These are phyloP conservation scores for Diachasma alloeum DNA, from an alignment of 1,140 invertebrate genomes.

Conservation along the genomic window DNA sequence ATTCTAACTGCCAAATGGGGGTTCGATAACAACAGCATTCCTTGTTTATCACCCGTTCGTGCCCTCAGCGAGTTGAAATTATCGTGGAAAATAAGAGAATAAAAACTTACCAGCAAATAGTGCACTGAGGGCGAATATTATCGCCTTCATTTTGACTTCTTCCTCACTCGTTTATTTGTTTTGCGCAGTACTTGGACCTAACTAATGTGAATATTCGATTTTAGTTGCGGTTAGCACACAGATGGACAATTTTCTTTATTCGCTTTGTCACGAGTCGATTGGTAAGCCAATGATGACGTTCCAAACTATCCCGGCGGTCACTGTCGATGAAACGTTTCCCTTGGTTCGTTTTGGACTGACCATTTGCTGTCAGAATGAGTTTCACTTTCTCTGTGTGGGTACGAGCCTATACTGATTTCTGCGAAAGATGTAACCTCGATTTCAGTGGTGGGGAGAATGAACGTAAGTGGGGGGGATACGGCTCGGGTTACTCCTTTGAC, in stretches of 20 bases:
- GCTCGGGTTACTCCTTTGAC: no score
- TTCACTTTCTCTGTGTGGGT: background rate
- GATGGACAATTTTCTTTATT: background rate
- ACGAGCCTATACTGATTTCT: background rate
- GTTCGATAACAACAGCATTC: no score
- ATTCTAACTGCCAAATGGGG: no score
- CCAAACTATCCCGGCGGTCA: background rate
- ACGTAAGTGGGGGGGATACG: no score
- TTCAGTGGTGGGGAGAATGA: no score
- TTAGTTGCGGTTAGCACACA: background rate
- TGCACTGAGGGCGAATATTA: conserved; percentile 51
- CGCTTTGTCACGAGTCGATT: background rate
- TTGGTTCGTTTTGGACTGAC: background rate
- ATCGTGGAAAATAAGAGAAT: background rate
- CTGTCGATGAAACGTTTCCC: background rate
- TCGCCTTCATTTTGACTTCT: conserved; percentile 47
- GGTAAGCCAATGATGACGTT: background rate
- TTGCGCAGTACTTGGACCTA: background rate
- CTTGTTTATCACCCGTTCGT: no score
- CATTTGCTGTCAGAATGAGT: background rate
- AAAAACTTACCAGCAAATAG: conserved; percentile 52
- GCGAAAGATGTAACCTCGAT: no score
- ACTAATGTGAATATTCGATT: background rate
- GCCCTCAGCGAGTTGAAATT: background rate
- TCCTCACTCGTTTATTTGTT: background rate